Evolutionary conservation across 2,888 invertebrate species (phyloP).

Genomic region (Ectemnius lituratus): DNA sequence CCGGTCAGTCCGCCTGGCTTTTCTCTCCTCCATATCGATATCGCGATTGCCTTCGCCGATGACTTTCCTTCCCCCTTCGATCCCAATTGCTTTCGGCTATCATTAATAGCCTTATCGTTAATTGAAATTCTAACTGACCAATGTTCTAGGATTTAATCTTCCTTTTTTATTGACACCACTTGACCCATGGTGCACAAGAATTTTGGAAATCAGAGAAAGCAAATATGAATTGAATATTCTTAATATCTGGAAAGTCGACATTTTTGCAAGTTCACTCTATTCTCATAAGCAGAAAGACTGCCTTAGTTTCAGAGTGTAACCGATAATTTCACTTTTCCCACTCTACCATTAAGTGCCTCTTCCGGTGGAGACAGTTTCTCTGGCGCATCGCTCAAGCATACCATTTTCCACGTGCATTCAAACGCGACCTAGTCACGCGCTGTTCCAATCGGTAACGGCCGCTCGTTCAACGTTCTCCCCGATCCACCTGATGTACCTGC

Average conservation of each 20-base stretch:
- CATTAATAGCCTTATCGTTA: not conserved
- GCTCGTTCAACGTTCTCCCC: conserved; percentile 38
- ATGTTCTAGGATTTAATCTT: no score
- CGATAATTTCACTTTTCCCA: not conserved
- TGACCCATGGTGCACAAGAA: no score
- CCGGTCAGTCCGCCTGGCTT: conserved; percentile 12
- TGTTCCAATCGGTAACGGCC: conserved; percentile 52
- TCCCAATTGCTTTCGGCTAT: conserved; percentile 12
- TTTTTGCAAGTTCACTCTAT: no score
- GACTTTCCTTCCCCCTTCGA: conserved; percentile 19
- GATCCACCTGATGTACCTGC: conserved; percentile 66
- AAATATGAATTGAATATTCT: no score
- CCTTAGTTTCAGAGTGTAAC: not conserved
- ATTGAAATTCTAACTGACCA: no score
- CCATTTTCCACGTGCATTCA: conserved; percentile 25
- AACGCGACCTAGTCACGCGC: conserved; percentile 56
- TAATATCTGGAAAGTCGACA: no score
- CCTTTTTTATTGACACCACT: no score
- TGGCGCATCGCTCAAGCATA: conserved; percentile 9
- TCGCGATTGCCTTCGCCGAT: not conserved
- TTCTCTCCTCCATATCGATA: not conserved
- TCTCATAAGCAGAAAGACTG: no score
- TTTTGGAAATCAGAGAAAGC: no score
- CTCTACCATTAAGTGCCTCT: not conserved
- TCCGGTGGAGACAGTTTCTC: not conserved